A percentile compares a stretch with the other conserved stretches of the same genome.
These are phyloP conservation scores for Typhlichthys subterraneus DNA, from an alignment of 2,797 vertebrate genomes.

Conservation along the genomic window DNA sequence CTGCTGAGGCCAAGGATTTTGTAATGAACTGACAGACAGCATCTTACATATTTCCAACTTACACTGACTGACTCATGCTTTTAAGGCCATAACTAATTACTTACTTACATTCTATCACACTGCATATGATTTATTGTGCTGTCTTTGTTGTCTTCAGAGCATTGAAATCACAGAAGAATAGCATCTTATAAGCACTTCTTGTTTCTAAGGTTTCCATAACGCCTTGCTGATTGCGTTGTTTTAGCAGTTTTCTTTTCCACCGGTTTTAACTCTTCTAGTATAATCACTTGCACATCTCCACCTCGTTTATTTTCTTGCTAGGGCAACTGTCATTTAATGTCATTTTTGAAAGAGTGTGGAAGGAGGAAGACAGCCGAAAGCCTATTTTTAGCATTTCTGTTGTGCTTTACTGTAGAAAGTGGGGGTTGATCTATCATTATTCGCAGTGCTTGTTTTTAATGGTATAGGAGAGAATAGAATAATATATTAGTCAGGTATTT, in stretches of 20 bases:
- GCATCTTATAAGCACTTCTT: conserved; percentile 52
- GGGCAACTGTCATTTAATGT: conserved; percentile 58
- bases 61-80: too few relatives aligned
- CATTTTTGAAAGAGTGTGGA: conserved; percentile 50
- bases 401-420: conserved; percentile 46
- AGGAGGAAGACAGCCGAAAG: conserved; percentile 43
- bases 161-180: conserved; percentile 37
- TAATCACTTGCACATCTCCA: background rate
- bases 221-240: too few relatives aligned
- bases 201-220: background rate
- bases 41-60: too few relatives aligned
- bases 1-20: too few relatives aligned
- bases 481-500: conserved; percentile 36
- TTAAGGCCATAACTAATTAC: too few relatives aligned
- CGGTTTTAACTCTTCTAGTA: background rate
- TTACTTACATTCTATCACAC: too few relatives aligned
- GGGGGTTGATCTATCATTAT: conserved; percentile 42
- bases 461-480: conserved; percentile 32
- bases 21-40: too few relatives aligned
- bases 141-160: conserved; percentile 42
- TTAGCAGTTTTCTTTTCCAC: background rate
- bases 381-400: conserved; percentile 52
- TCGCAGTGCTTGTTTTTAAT: conserved; percentile 37
- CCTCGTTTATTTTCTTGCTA: conserved; percentile 32
- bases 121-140: too few relatives aligned